Base-by-base conservation (phyloP, 2,797 vertebrate genomes). In the Apodemus agrarius region DNA sequence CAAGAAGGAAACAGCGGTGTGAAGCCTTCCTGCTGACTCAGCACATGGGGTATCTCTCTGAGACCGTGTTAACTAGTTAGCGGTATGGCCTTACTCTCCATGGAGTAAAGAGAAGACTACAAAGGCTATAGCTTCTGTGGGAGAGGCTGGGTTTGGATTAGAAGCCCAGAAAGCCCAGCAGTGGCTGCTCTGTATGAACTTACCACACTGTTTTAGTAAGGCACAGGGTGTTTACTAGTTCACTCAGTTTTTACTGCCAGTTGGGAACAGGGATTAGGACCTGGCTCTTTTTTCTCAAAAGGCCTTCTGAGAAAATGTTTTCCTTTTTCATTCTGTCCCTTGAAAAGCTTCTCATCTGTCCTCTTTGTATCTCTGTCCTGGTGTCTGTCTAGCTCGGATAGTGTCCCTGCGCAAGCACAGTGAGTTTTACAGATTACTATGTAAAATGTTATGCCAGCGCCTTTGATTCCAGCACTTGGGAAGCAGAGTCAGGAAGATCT, bases 131-230 rank as follows among this genome's bases (percentile, higher is more conserved):
- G 74, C 69, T 97, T 94, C 79, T 59, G 46, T 40, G 46, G 37
- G 84, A 93, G 67, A 76, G 85, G 54, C 65, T 96, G 88, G 88
- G 8, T 92, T 97, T 93, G 95, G 76, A 93, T 95, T 92, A 94
- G 65, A 96, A 95, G 94, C 85, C 79, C 86, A 96, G 90, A 85
- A 86, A 79, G 49, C 49, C 75, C 85, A 96, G 81, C 78, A 90
- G 90, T 90, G 81, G 16, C 43, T 63, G 78, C 85, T 94, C 43
- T 78, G 57, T 34, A 84, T 86, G 95, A 93, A 97, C 96, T 96
- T 96, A 95, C 76, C 88, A 96, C 89, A 57, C 90, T 46, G 52
- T 97, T 95, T 96, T 91, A 96, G 94, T 90, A 97, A 94, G 94
- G 72, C 83, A 59, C 76, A 89, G 91, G 91, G 92, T 93, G 54